A percentile compares a stretch with the other conserved stretches of the same genome.
Evolutionary conservation across 2,797 vertebrate genomes (phyloP).

Genomic region (Scomberomorus guttatus): DNA sequence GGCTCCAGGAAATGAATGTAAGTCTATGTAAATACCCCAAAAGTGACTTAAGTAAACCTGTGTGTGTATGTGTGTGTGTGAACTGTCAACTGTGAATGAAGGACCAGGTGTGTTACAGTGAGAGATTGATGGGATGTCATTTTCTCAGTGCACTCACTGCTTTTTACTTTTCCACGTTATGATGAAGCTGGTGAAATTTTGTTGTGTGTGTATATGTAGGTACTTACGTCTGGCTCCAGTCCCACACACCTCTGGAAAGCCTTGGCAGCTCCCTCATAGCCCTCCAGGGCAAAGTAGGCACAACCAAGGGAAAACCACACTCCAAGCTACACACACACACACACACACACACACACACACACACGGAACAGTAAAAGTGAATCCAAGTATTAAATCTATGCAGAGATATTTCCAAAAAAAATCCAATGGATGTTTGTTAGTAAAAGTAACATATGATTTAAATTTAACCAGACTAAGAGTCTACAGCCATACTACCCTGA

Average conservation of each 20-base stretch:
- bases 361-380: not conserved
- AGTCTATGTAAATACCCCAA: no score
- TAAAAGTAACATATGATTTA: not conserved
- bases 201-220: not conserved
- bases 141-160: constrained; percentile 4
- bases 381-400: not conserved
- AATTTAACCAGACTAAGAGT: not conserved
- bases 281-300: constrained; percentile 92
- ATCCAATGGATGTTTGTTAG: not conserved
- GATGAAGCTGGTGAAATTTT: not conserved
- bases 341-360: not conserved
- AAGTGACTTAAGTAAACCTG: no score
- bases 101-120: not conserved
- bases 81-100: no score
- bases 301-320: constrained; percentile 99
- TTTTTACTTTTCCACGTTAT: constrained; percentile 17
- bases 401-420: not conserved
- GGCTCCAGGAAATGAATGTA: no score
- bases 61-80: constrained; percentile 9
- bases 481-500: no score
- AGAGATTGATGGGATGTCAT: constrained; percentile 15
- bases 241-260: constrained; percentile 95
- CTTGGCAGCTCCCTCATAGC: constrained; percentile 92
- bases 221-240: constrained; percentile 95
- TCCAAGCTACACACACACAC: constrained; percentile 85